Evolutionary conservation across 2,888 invertebrate genomes (phyloP).

Genomic region (Melinaea menophilus): DNA sequence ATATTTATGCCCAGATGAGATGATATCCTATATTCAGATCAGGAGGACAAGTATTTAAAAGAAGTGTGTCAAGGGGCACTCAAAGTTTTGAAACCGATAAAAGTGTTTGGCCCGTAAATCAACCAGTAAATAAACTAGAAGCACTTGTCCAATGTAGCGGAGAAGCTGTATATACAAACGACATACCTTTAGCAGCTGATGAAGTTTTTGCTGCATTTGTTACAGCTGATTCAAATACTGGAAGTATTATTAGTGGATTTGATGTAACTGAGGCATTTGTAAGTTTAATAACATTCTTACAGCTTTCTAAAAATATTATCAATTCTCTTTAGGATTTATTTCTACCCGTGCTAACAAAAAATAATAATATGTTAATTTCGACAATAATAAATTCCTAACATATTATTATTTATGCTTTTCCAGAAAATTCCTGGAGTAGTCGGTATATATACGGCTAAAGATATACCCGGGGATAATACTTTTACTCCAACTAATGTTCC

Average conservation of each 20-base stretch:
- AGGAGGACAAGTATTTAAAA: constrained; percentile 78
- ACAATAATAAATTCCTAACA: neutral
- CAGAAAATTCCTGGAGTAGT: constrained; percentile 80
- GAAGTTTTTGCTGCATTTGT: constrained; percentile 87
- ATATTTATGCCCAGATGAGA: constrained; percentile 73
- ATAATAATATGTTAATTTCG: neutral
- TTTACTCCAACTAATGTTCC: constrained; percentile 58
- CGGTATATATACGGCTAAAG: constrained; percentile 79
- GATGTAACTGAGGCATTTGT: constrained; percentile 83
- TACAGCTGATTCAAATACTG: constrained; percentile 75
- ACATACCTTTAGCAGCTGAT: constrained; percentile 80
- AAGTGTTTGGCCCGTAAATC: constrained; percentile 83
- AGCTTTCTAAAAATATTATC: too few species aligned
- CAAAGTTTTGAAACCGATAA: constrained; percentile 85
- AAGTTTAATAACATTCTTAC: too few species aligned
- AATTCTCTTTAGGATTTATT: too few species aligned
- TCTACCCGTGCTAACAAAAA: too few species aligned
- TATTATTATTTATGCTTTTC: constrained; percentile 31
- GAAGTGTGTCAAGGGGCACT: constrained; percentile 82
- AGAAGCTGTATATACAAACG: constrained; percentile 87
- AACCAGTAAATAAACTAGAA: constrained; percentile 86
- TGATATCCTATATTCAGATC: constrained; percentile 70
- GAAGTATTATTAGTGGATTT: constrained; percentile 76
- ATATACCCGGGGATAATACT: constrained; percentile 81
- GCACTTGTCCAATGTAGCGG: constrained; percentile 83